Evolutionary conservation across 2,797 vertebrate genomes (phyloP).

Genomic region (Bufotes viridis): DNA sequence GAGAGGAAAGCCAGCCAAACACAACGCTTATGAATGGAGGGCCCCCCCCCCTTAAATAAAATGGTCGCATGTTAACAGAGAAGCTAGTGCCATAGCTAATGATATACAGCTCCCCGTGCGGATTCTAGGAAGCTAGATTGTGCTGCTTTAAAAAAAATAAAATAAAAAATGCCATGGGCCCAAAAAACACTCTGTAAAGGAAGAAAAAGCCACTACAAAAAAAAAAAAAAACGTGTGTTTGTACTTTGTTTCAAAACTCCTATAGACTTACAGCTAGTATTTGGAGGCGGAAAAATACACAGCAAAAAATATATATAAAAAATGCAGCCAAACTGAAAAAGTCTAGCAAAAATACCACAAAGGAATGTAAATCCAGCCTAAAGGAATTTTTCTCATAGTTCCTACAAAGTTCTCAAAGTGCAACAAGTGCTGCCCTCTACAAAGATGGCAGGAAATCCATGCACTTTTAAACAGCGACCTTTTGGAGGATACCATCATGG

Average conservation of each 20-base stretch:
- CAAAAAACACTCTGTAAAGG: too few species aligned
- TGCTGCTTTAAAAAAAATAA: too few species aligned
- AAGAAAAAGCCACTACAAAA: too few species aligned
- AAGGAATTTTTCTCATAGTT: neutral
- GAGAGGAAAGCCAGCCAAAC: neutral
- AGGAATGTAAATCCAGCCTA: neutral
- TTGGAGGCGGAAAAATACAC: too few species aligned
- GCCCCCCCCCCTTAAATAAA: conserved; percentile 13
- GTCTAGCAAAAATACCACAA: too few species aligned
- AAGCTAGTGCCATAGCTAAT: neutral
- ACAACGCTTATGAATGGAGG: conserved; percentile 44
- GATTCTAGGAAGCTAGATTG: neutral
- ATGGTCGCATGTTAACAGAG: conserved; percentile 4
- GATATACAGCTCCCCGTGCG: neutral
- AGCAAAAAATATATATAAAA: too few species aligned
- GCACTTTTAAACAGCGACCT: neutral
- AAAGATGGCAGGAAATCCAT: neutral
- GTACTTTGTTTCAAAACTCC: too few species aligned
- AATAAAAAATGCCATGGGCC: neutral
- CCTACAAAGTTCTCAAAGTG: neutral
- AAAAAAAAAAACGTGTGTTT: too few species aligned
- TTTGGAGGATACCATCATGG: conserved; percentile 63
- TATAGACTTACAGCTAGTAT: too few species aligned
- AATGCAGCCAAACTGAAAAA: too few species aligned
- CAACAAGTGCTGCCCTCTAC: neutral